phyloP scores from a whole-genome alignment of 1,140 invertebrate genomes.

The Zelostemma sp. region DNA sequence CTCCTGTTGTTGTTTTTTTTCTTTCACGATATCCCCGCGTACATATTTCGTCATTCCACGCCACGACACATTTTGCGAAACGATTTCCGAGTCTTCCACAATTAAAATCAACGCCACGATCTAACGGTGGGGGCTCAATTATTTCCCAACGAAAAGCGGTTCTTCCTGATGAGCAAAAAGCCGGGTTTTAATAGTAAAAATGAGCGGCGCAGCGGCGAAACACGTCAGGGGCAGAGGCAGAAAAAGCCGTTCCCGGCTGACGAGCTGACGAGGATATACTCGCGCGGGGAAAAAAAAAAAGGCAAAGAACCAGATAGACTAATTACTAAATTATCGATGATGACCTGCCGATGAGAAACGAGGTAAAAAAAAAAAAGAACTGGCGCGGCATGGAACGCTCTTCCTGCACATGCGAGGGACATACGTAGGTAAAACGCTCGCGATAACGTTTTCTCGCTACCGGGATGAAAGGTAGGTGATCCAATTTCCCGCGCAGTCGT shows the following conservation, averaged over 20 bases:
- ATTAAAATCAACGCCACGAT: too few relatives aligned
- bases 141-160: too few relatives aligned
- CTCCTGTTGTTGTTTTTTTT: too few relatives aligned
- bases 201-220: too few relatives aligned
- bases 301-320: conserved; percentile 38
- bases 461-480: conserved; percentile 68
- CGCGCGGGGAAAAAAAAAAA: conserved; percentile 11
- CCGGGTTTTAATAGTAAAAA: too few relatives aligned
- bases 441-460: conserved; percentile 58
- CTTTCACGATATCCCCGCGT: too few relatives aligned
- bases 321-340: conserved; percentile 67
- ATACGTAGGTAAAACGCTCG: conserved; percentile 32
- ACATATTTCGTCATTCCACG: too few relatives aligned
- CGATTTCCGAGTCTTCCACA: too few relatives aligned
- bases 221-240: too few relatives aligned
- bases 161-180: too few relatives aligned
- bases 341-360: conserved; percentile 49
- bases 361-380: conserved; percentile 26
- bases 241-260: too few relatives aligned
- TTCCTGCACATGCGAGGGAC: conserved; percentile 64
- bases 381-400: conserved; percentile 40
- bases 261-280: not conserved
- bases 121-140: too few relatives aligned
- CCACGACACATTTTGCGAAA: conserved; percentile 2
- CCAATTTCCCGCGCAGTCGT: conserved; percentile 70